phyloP scores from a whole-genome alignment of 2,888 invertebrate species.

The Pristionchus exspectatus region DNA sequence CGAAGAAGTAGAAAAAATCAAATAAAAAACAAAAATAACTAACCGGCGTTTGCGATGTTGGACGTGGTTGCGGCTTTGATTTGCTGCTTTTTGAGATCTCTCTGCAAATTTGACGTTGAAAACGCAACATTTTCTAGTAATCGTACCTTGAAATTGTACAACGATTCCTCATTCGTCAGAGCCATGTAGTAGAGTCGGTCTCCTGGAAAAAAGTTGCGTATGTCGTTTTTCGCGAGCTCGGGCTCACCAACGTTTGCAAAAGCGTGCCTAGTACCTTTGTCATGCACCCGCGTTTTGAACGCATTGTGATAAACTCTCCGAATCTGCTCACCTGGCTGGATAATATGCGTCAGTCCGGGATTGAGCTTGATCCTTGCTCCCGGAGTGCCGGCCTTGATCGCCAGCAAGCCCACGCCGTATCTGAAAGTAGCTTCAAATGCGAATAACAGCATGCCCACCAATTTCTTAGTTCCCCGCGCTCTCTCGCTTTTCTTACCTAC shows the following conservation, averaged over 20 bases:
- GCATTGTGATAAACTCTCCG: slow-evolving; percentile 80
- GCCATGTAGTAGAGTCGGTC: slow-evolving; percentile 72
- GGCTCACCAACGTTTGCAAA: too few species aligned
- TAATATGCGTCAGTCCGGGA: slow-evolving; percentile 94
- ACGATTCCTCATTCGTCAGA: slow-evolving; percentile 75
- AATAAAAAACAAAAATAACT: too few species aligned
- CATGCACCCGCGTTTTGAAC: slow-evolving; percentile 76
- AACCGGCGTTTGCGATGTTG: slow-evolving; percentile 70
- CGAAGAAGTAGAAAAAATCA: not conserved
- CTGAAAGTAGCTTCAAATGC: slow-evolving; percentile 81
- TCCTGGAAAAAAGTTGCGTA: too few species aligned
- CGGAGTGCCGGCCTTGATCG: slow-evolving; percentile 88
- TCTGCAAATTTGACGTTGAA: not conserved
- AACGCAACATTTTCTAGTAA: not conserved
- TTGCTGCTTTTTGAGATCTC: slow-evolving; percentile 67
- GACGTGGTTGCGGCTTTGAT: slow-evolving; percentile 66
- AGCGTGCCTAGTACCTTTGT: too few species aligned
- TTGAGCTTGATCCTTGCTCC: slow-evolving; percentile 93
- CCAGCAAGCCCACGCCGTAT: slow-evolving; percentile 96
- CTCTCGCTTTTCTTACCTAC: too few species aligned
- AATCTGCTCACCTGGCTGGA: slow-evolving; percentile 85
- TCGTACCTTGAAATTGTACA: slow-evolving; percentile 66
- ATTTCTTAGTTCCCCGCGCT: not conserved
- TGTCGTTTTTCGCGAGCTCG: too few species aligned
- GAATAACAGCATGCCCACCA: too few species aligned